A percentile compares a stretch with the other conserved stretches of the same genome.
Conservation (phyloP, 2,113 vertebrate species). For the Protobothrops mucrosquamatus region DNA sequence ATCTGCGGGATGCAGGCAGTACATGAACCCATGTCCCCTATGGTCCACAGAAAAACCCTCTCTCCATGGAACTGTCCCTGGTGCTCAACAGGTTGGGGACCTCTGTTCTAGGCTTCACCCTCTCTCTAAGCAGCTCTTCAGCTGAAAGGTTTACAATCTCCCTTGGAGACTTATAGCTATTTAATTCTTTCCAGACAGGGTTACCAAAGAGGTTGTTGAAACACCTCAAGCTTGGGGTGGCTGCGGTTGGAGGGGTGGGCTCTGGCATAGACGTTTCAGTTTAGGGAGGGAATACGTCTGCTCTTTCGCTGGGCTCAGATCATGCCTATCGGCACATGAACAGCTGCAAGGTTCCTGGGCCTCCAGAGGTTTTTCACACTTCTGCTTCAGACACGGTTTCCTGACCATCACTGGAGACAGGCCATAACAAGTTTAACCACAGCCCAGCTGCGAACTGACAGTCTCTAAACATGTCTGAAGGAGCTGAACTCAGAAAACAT, state of each 20-base stretch:
- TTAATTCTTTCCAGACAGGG: neutral
- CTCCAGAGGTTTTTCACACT: neutral
- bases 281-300: neutral
- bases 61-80: too few species aligned
- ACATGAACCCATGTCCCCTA: too few species aligned
- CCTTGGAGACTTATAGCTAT: neutral
- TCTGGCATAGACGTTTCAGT: fast-evolving
- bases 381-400: neutral
- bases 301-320: neutral
- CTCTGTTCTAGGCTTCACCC: neutral
- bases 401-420: neutral
- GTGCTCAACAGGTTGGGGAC: too few species aligned
- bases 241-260: neutral
- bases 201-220: too few species aligned
- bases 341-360: neutral
- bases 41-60: too few species aligned
- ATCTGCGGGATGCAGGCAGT: too few species aligned
- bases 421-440: neutral
- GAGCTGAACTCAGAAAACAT: neutral
- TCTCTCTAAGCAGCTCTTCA: too few species aligned
- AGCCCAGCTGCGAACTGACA: neutral
- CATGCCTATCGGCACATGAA: neutral
- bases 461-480: neutral
- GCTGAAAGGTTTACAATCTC: neutral
- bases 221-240: fast-evolving